phyloP scores from a whole-genome alignment of 1,140 invertebrate species.

The Thalassaphorura encarpata region DNA sequence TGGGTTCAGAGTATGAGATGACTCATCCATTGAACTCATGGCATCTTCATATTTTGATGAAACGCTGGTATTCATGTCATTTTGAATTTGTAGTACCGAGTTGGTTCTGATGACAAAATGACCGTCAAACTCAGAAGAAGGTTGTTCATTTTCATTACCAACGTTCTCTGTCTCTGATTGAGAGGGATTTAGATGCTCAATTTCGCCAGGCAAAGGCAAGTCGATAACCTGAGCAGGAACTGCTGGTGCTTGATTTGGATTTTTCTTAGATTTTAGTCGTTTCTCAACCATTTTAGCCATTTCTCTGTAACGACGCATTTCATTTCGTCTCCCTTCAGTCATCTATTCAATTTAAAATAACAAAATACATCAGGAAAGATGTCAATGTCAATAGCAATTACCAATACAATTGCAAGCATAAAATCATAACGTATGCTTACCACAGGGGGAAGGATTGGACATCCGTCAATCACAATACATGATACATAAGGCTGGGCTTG shows the following conservation, averaged over 20 bases:
- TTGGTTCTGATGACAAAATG: background rate
- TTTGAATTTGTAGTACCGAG: background rate
- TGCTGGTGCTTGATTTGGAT: background rate
- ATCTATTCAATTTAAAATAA: background rate
- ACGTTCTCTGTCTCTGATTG: background rate
- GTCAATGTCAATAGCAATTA: background rate
- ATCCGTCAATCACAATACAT: conserved; percentile 49
- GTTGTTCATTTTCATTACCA: background rate
- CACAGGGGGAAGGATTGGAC: conserved; percentile 50
- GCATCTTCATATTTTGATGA: background rate
- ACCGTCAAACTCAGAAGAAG: too few species aligned
- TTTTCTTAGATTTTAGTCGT: background rate
- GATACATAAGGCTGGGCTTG: conserved; percentile 33
- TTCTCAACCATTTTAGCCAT: conserved; percentile 19
- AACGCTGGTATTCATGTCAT: background rate
- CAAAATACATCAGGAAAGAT: background rate
- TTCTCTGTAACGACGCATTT: conserved; percentile 22
- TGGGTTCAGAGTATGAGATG: too few species aligned
- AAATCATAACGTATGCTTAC: conserved; percentile 39
- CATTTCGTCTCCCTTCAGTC: conserved; percentile 31
- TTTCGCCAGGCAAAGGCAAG: background rate
- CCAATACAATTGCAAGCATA: background rate
- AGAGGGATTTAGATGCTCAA: background rate
- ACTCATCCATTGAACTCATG: background rate
- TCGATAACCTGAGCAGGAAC: background rate